Evolutionary conservation across 2,888 invertebrate genomes (phyloP).

Genomic region (Melinaea marsaeus): DNA sequence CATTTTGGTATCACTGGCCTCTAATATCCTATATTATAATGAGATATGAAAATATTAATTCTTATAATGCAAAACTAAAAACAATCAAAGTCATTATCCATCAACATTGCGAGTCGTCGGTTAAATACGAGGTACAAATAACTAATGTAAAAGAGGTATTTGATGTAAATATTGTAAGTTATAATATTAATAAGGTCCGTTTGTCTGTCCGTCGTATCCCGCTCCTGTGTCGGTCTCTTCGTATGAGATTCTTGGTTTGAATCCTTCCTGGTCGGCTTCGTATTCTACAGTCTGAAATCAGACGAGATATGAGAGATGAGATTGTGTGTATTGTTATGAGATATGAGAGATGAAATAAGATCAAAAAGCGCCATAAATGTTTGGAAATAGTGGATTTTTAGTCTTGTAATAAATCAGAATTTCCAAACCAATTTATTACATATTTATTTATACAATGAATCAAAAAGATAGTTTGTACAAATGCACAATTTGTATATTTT

Average conservation of each 20-base stretch:
- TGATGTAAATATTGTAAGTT: conserved; percentile 10
- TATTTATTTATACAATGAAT: too few relatives aligned
- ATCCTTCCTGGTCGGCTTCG: conserved; percentile 83
- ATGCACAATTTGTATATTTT: too few relatives aligned
- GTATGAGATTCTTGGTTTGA: conserved; percentile 82
- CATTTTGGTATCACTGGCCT: conserved; percentile 28
- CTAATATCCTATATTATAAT: conserved; percentile 46
- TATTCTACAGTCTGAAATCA: conserved; percentile 80
- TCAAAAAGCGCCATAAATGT: neutral
- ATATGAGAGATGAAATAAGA: neutral
- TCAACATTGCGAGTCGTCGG: conserved; percentile 50
- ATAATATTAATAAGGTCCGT: conserved; percentile 29
- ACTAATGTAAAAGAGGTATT: conserved; percentile 4
- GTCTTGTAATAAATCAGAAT: too few relatives aligned
- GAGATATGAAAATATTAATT: conserved; percentile 16
- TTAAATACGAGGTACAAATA: conserved; percentile 28
- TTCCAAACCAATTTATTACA: too few relatives aligned
- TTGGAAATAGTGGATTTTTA: too few relatives aligned
- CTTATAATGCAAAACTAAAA: too few relatives aligned
- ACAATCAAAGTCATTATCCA: conserved; percentile 44
- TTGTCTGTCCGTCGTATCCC: conserved; percentile 38
- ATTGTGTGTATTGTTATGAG: neutral
- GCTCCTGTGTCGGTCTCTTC: conserved; percentile 73
- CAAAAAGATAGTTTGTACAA: too few relatives aligned
- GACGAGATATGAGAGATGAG: too few relatives aligned